phyloP scores from a whole-genome alignment of 2,888 invertebrate genomes.

The Meteorus cinctellus region DNA sequence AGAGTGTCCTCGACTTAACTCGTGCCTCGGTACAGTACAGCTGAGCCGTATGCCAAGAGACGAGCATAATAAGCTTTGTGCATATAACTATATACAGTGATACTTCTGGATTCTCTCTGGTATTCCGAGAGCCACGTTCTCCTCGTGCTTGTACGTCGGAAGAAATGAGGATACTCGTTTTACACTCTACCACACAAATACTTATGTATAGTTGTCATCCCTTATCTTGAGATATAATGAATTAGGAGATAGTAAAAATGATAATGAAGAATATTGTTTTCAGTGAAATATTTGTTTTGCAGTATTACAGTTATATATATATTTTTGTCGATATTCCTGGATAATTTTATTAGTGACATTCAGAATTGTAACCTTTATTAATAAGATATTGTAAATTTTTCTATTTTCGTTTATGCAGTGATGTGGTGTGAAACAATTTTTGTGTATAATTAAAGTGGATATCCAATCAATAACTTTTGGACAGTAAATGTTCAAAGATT shows the following conservation, averaged over 20 bases:
- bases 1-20: conserved; percentile 68
- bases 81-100: conserved; percentile 50
- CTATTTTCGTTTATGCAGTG: too few relatives aligned
- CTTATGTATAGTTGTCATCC: not conserved
- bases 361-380: too few relatives aligned
- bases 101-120: conserved; percentile 54
- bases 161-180: conserved; percentile 57
- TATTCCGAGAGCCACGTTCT: conserved; percentile 51
- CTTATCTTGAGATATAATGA: not conserved
- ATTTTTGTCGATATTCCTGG: too few relatives aligned
- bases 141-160: conserved; percentile 52
- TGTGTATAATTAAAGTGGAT: too few relatives aligned
- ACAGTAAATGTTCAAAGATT: too few relatives aligned
- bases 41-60: conserved; percentile 52
- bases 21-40: conserved; percentile 54
- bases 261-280: not conserved
- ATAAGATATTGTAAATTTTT: too few relatives aligned
- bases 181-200: conserved; percentile 23
- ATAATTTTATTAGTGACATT: too few relatives aligned
- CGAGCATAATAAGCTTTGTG: conserved; percentile 68
- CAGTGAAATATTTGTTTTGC: not conserved
- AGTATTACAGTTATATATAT: too few relatives aligned
- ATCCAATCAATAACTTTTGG: too few relatives aligned
- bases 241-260: conserved; percentile 5
- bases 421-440: too few relatives aligned